A percentile compares a stretch with the other conserved stretches of the same genome.
Conservation (phyloP, 1,140 invertebrate genomes). For the Polypedilum pembai region DNA sequence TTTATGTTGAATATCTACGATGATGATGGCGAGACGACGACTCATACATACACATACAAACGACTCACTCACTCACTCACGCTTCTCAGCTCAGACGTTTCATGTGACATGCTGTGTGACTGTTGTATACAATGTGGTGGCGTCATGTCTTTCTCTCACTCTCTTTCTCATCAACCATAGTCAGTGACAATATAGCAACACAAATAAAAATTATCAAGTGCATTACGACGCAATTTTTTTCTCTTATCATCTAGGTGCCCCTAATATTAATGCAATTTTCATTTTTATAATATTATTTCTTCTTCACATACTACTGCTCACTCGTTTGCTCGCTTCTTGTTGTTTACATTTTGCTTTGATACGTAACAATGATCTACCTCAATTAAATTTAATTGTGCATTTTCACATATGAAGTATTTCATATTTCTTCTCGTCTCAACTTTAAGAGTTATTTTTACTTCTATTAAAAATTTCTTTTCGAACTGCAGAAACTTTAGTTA, state of each 20-base stretch:
- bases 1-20: conserved; percentile 24
- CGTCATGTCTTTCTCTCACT: no score
- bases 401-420: not conserved
- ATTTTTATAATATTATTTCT: not conserved
- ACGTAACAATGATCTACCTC: conserved; percentile 1
- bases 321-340: not conserved
- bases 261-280: not conserved
- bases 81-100: not conserved
- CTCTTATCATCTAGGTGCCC: not conserved
- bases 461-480: no score
- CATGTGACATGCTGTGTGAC: not conserved
- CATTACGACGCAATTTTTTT: conserved; percentile 17
- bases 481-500: no score
- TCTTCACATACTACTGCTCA: not conserved
- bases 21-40: not conserved
- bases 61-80: no score
- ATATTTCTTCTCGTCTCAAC: not conserved
- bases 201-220: not conserved
- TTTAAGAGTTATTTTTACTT: no score
- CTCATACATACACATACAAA: not conserved
- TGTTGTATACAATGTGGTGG: no score
- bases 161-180: no score
- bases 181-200: not conserved
- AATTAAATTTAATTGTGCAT: conserved; percentile 13
- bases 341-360: not conserved